These are phyloP conservation scores for Furcifer pardalis DNA, from an alignment of 2,797 vertebrate genomes.

Conservation along the genomic window DNA sequence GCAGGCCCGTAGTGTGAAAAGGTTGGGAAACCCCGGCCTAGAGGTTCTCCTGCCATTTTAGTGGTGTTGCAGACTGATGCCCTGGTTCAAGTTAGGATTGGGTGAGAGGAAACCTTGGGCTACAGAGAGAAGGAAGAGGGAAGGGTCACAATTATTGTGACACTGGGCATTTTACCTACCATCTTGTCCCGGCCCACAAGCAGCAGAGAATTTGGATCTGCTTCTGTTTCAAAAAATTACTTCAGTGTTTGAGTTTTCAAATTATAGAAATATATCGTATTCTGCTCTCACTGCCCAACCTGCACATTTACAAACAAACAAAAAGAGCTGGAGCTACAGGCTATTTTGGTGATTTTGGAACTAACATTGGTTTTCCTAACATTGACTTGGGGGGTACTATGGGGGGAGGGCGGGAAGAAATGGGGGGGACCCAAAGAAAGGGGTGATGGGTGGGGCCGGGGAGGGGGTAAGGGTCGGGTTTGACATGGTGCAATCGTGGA, in stretches of 20 bases:
- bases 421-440: neutral
- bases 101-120: too few species aligned
- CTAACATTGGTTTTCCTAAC: neutral
- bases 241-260: neutral
- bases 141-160: neutral
- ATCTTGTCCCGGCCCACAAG: neutral
- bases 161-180: neutral
- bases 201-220: too few species aligned
- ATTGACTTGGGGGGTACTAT: neutral
- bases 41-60: too few species aligned
- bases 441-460: neutral
- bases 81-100: too few species aligned
- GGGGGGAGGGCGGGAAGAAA: neutral
- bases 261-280: too few species aligned
- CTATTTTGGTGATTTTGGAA: neutral
- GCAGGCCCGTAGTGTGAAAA: too few species aligned
- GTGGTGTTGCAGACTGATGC: too few species aligned
- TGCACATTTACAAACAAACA: slow-evolving; percentile 5
- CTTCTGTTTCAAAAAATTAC: neutral
- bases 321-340: neutral
- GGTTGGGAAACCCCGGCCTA: too few species aligned
- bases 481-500: neutral
- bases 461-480: neutral
- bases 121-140: too few species aligned
- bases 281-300: too few species aligned